Base-by-base conservation (phyloP, 2,113 vertebrate species). In the Lipotes vexillifer region DNA sequence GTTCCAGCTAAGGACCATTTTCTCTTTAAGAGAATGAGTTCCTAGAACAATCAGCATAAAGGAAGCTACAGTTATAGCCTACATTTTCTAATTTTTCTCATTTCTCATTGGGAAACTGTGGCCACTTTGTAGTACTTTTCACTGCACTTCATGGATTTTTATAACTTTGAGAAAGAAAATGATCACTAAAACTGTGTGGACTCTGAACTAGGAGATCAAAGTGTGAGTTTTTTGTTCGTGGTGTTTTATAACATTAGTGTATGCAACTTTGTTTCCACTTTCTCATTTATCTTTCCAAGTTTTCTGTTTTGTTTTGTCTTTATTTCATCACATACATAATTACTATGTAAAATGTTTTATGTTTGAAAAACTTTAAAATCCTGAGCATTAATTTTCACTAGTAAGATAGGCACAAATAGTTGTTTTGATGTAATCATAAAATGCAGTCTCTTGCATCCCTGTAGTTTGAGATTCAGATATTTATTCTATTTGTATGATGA, bases 401-500 rank as follows among this genome's bases (percentile, higher is more conserved):
- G 81, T 89, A 65, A 88, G 27, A 92, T 68, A 71, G 6, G 6
- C 27, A 90, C 52, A 94, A 83, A 63, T 8, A 66, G 13, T 93
- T 92, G 20, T 18, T 84, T 87, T 36, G 21, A 75, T 7, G 61
- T 72, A 55, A 38, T 93, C 9, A 49, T 72, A 75, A 71, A 93
- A 36, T 84, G 9, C 6, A 63, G 9, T 88, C 20, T 68, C 38
- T 75, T 71, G 8, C 1, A 59, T 72, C 5, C 20, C 82, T 44
- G 27, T 63, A 83, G 21, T 94, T 91, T 68, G n/a, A 95, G 77
- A 93, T 84, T 91, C 31, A 88, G 55, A 12, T n/a, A 61, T 85
- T 97, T 96, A 94, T 97, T 98, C 92, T 96, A 96, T 98, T 97
- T 98, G 81, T 98, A 97, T 96, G 5, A 97, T 85, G 86, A 93